Evolutionary conservation across 2,113 vertebrate species (phyloP).

Genomic region (Spheniscus mendiculus): DNA sequence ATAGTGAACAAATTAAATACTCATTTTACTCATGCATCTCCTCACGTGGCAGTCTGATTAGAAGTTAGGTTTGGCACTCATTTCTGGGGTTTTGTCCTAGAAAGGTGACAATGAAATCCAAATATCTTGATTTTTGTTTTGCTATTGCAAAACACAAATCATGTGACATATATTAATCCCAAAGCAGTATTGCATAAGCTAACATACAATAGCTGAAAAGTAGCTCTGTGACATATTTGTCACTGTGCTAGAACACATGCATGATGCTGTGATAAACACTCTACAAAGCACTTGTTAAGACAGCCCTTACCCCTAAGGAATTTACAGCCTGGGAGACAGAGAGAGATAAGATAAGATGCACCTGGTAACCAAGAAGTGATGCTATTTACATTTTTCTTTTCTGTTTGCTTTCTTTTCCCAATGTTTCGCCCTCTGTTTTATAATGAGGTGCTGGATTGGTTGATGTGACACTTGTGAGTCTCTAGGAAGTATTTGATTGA

Average conservation of each 20-base stretch:
- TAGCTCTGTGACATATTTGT: not conserved
- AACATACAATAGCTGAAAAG: not conserved
- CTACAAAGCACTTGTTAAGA: slow-evolving; percentile 33
- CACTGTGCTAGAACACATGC: not conserved
- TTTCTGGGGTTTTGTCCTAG: not conserved
- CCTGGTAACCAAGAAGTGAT: slow-evolving; percentile 57
- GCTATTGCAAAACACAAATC: not conserved
- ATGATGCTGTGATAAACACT: slow-evolving; percentile 5
- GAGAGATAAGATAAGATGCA: slow-evolving; percentile 64
- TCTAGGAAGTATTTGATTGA: not conserved
- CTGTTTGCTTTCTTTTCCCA: slow-evolving; percentile 54
- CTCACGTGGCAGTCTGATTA: not conserved
- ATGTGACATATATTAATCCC: not conserved
- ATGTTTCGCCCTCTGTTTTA: slow-evolving; percentile 28
- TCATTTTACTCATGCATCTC: not conserved
- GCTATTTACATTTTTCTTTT: slow-evolving; percentile 59
- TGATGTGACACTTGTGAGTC: slow-evolving; percentile 45
- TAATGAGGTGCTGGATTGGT: slow-evolving; percentile 56
- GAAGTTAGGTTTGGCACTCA: not conserved
- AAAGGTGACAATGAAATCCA: not conserved
- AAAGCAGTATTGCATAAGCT: not conserved
- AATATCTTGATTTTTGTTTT: not conserved
- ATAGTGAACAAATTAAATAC: not conserved
- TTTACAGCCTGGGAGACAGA: slow-evolving; percentile 39
- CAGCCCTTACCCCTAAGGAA: slow-evolving; percentile 20